A percentile compares a stretch with the other conserved stretches of the same genome.
These are phyloP conservation scores for Ailuropoda melanoleuca DNA, from an alignment of 2,113 vertebrate species.

Conservation along the genomic window DNA sequence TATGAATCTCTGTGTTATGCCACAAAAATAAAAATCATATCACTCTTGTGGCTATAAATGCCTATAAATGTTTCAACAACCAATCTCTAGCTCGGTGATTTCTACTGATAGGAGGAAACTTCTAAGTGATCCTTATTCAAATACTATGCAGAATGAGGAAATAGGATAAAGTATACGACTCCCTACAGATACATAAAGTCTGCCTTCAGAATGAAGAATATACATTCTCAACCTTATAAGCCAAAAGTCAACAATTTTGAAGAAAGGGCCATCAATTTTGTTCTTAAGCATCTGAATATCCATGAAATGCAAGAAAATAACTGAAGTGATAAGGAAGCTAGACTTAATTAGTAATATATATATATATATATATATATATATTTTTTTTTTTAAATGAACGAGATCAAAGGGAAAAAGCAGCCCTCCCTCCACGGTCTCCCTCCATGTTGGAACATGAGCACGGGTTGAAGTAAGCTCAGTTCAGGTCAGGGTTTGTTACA, in stretches of 20 bases:
- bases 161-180: not conserved
- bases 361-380: too few species aligned
- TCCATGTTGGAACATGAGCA: not conserved
- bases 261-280: not conserved
- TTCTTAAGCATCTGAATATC: not conserved
- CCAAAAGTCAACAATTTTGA: not conserved
- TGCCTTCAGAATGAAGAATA: conserved; percentile 1
- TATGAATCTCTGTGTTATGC: not conserved
- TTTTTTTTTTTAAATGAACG: not conserved
- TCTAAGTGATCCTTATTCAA: conserved; percentile 33
- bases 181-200: not conserved
- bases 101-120: not conserved
- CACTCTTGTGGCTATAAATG: not conserved
- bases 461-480: accelerated
- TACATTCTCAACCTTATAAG: not conserved
- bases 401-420: not conserved
- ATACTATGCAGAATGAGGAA: not conserved
- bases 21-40: conserved; percentile 13
- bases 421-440: too few species aligned
- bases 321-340: not conserved
- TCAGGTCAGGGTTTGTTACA: not conserved
- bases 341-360: not conserved
- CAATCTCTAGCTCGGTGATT: not conserved
- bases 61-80: not conserved
- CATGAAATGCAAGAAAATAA: not conserved